Base-by-base conservation (phyloP, 1,140 invertebrate genomes). In the Dendrolimus kikuchii region DNA sequence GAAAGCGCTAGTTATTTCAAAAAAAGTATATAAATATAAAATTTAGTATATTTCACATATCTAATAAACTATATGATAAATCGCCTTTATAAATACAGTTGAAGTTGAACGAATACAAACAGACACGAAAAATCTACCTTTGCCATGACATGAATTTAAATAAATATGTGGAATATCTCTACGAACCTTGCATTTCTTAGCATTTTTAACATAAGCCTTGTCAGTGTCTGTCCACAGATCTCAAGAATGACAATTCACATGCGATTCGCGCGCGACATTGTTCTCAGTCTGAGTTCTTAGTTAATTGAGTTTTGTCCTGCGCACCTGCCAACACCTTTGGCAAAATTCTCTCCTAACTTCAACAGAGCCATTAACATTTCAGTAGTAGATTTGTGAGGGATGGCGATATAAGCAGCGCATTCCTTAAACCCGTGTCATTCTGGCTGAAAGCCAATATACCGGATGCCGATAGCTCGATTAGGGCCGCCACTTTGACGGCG, bases 301-400 rank as follows among this genome's bases (percentile, higher is more conserved):
- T 44, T 23, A 52, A 52, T 39, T 5, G 40, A 9, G 44, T 46
- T 23, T 3, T 23, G 23, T 23, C 49, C 45, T 51, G 9, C 51
- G 10, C 39, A 54, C 62, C 53, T 55, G 51, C 38, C 46, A 43
- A 41, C 50, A 49, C 42, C 49, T 55, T 7, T 45, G 23, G 10
- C 46, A 52, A 44, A 49, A 58, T 47, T 53, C 57, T 10, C 9
- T 46, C 64, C 55, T 40, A 45, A 59, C 59, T 74, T 72, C 64
- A 65, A 64, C 64, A 62, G 54, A 49, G 43, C 65, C 67, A 71
- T 74, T 79, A 75, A 68, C 65, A 69, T 75, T 75, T 70, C 62
- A 68, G 57, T 59, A 40, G 47, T 39, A 47, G 59, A 64, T 64
- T 59, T 59, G 57, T 68, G 46, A 47, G 46, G 44, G 58, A 65